Conservation (phyloP, 2,888 invertebrate species). For the Fissipunctia ypsillon region DNA sequence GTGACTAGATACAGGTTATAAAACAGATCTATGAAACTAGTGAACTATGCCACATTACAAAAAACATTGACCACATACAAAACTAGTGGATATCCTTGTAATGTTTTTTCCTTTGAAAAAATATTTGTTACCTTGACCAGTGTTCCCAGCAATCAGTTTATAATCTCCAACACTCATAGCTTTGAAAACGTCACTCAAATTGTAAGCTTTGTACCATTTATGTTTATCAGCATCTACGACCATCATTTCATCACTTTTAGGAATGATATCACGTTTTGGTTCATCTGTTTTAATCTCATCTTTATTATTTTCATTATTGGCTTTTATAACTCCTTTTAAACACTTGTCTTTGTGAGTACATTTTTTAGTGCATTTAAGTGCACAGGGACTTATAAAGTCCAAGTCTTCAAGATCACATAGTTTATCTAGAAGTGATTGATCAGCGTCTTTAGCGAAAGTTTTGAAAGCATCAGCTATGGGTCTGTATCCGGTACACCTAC, state of each 20-base stretch:
- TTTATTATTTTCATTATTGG: conserved; percentile 63
- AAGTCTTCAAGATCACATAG: conserved; percentile 88
- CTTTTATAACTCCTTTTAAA: conserved; percentile 15
- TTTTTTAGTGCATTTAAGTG: conserved; percentile 74
- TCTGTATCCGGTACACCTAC: conserved; percentile 94
- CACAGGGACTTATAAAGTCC: conserved; percentile 77
- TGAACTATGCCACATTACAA: not conserved
- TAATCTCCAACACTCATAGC: conserved; percentile 81
- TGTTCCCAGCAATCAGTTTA: conserved; percentile 93
- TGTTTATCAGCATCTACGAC: conserved; percentile 83
- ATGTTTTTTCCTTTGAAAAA: not conserved
- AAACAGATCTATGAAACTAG: not conserved
- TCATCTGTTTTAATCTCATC: conserved; percentile 79
- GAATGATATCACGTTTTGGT: conserved; percentile 28
- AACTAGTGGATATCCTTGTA: not conserved
- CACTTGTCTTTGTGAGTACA: conserved; percentile 74
- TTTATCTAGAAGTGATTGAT: conserved; percentile 82
- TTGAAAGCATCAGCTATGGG: conserved; percentile 94
- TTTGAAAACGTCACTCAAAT: conserved; percentile 86
- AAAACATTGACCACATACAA: not conserved
- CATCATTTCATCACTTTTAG: conserved; percentile 80
- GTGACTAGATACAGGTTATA: not conserved
- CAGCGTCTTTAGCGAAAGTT: conserved; percentile 91
- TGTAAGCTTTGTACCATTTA: conserved; percentile 88
- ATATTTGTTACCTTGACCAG: conserved; percentile 91